A percentile compares a stretch with the other conserved stretches of the same genome.
phyloP scores from a whole-genome alignment of 1,140 invertebrate species.

The Frieseomelitta varia region DNA sequence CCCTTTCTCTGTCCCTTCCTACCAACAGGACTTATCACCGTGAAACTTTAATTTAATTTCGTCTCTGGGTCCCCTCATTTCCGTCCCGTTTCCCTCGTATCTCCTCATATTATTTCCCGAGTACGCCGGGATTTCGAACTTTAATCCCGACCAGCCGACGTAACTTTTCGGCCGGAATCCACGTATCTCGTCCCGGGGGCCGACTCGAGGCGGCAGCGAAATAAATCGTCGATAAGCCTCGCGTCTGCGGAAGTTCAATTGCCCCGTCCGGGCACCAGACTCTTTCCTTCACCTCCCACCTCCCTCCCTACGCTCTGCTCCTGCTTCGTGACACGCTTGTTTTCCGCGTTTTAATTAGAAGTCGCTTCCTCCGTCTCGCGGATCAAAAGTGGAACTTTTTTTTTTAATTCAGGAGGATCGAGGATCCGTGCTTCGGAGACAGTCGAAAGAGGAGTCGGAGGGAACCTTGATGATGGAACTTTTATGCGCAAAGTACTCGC shows the following conservation, averaged over 20 bases:
- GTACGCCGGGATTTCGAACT: conserved; percentile 63
- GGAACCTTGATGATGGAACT: too few species aligned
- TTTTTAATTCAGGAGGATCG: too few species aligned
- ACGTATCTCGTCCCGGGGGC: not conserved
- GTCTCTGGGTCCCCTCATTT: conserved; percentile 58
- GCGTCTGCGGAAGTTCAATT: not conserved
- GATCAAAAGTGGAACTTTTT: not conserved
- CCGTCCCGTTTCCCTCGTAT: conserved; percentile 46
- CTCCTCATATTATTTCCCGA: conserved; percentile 64
- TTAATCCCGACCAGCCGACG: conserved; percentile 58
- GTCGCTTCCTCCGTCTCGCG: not conserved
- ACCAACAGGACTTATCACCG: conserved; percentile 52
- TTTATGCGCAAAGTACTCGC: too few species aligned
- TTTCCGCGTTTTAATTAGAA: conserved; percentile 6
- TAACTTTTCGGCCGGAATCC: conserved; percentile 58
- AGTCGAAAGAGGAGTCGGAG: too few species aligned
- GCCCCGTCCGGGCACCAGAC: not conserved
- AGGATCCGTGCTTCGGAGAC: not conserved
- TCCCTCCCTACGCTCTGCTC: too few species aligned
- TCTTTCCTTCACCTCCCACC: not conserved
- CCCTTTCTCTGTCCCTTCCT: too few species aligned
- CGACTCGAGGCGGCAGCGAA: not conserved
- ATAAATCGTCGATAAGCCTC: conserved; percentile 6
- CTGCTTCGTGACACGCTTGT: not conserved
- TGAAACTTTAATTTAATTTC: conserved; percentile 70